Percentiles rank a stretch among this genome's conserved stretches.
phyloP scores from a whole-genome alignment of 2,797 vertebrate genomes.

The Falco naumanni region DNA sequence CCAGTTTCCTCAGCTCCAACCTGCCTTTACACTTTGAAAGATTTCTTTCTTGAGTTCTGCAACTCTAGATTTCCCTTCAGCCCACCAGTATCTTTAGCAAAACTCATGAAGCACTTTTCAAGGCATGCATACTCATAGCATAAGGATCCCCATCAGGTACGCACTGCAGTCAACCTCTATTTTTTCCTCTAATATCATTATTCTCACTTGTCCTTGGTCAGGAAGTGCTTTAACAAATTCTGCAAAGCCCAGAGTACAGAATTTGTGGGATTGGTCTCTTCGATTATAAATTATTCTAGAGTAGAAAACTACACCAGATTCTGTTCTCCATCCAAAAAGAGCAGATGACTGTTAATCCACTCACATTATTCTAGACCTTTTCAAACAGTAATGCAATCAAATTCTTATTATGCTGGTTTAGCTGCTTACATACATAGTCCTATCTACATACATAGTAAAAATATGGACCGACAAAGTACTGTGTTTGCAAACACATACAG shows the following conservation, averaged over 20 bases:
- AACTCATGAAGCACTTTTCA: not conserved
- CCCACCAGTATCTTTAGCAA: not conserved
- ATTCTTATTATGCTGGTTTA: not conserved
- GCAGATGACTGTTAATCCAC: not conserved
- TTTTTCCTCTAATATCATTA: not conserved
- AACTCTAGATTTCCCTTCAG: not conserved
- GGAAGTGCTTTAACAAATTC: not conserved
- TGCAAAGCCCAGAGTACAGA: not conserved
- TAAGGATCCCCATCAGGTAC: not conserved
- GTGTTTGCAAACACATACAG: not conserved
- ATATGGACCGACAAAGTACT: not conserved
- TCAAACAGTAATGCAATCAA: not conserved
- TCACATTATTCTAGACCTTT: not conserved
- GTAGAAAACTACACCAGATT: not conserved
- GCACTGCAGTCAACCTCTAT: not conserved
- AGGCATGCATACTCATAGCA: not conserved
- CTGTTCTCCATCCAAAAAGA: not conserved
- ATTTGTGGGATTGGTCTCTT: not conserved
- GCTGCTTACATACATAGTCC: not conserved
- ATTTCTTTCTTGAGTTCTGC: not conserved
- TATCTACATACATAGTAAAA: not conserved
- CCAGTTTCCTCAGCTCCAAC: not conserved
- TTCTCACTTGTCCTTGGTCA: not conserved
- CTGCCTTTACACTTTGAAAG: not conserved
- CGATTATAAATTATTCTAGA: not conserved